Evolutionary conservation across 2,113 vertebrate genomes (phyloP).

Genomic region (Pedetes capensis): DNA sequence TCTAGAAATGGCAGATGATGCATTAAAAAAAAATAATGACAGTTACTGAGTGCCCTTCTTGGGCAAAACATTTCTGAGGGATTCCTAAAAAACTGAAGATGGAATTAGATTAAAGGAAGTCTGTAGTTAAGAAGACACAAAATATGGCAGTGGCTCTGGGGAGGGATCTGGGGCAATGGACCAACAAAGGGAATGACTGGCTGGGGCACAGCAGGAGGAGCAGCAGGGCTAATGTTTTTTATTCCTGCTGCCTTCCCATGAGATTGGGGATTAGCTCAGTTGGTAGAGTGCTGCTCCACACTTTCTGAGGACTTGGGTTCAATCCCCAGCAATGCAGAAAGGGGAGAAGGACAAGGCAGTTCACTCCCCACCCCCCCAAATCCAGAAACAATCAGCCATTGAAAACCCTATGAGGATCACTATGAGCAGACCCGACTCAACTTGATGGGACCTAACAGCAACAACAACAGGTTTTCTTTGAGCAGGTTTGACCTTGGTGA

Average conservation of each 20-base stretch:
- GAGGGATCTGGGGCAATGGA: background rate
- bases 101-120: background rate
- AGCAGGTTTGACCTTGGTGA: background rate
- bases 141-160: background rate
- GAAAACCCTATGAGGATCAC: too few relatives aligned
- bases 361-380: too few relatives aligned
- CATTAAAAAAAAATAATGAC: background rate
- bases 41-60: background rate
- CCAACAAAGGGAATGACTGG: background rate
- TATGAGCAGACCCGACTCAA: too few relatives aligned
- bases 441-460: too few relatives aligned
- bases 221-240: background rate
- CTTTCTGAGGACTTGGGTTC: too few relatives aligned
- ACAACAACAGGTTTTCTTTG: too few relatives aligned
- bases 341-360: too few relatives aligned
- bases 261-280: too few relatives aligned
- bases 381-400: too few relatives aligned
- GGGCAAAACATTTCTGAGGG: background rate
- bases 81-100: background rate
- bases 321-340: too few relatives aligned
- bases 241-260: background rate
- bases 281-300: too few relatives aligned
- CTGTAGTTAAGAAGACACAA: background rate
- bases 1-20: slow-evolving; percentile 14
- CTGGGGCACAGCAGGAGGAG: background rate